Base-by-base conservation (phyloP, 2,113 vertebrate species). In the Cheilinus undulatus region DNA sequence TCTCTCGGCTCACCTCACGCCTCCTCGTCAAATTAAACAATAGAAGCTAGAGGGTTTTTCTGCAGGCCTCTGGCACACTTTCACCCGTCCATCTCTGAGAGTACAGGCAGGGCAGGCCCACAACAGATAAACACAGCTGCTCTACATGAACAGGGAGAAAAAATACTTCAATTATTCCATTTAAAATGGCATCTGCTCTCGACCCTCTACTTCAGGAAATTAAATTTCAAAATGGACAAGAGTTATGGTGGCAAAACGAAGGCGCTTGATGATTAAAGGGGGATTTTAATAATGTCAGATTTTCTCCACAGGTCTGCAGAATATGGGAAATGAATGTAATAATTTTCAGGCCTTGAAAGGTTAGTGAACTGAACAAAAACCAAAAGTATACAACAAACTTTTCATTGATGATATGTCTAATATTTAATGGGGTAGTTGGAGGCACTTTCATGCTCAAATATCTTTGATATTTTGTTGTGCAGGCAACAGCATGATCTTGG, bases 1-100 rank as follows among this genome's bases (percentile, higher is more conserved):
- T 92, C 90, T 88, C 87, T 84, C 74, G 85, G 82, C 86, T 91
- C 90, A 91, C 85, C 89, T 91, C 84, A 84, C 84, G 68, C 83
- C 85, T 88, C 69, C 80, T 88, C 76, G 79, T 91, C 91, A 87
- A 87, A 92, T 84, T 83, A 89, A 86, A 85, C 69, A 80, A 79
- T 76, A 64, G 73, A 87, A 83, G 80, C 90, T 86, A 68, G 71
- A 83, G 86, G 76, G 81, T 75, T 80, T 84, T 42, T 86, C 84
- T 78, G 69, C 28, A 42, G 78, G 78, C 78, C 70, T 82, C 71
- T 69, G 50, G 68, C 63, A 45, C 24, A 75, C 85, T 76, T 77
- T 81, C 69, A 82, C 70, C 60, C 71, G 58, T 81, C 63, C 83
- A 75, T 89, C 78, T 85, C 75, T 61, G 40, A 80, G 79, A 80